Evolutionary conservation across 2,888 invertebrate species (phyloP).

Genomic region (Drosophila mimica): DNA sequence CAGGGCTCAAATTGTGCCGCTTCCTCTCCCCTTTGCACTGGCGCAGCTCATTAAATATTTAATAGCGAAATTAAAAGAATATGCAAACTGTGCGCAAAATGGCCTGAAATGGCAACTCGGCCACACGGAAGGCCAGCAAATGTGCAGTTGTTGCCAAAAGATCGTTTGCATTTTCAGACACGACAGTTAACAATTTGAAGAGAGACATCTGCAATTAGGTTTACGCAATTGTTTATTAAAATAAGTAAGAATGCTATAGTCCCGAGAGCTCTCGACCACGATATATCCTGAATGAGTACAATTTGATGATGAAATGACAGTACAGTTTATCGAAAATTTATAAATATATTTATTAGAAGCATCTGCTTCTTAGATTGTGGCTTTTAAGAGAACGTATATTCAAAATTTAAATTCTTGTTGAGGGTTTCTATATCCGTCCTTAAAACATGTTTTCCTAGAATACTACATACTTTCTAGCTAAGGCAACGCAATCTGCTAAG

Average conservation of each 20-base stretch:
- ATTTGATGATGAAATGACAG: not conserved
- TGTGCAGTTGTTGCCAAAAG: constrained; percentile 66
- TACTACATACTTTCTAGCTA: not conserved
- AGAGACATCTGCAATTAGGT: constrained; percentile 55
- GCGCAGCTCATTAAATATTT: constrained; percentile 77
- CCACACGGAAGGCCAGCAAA: constrained; percentile 36
- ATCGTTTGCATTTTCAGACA: constrained; percentile 11
- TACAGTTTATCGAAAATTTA: not conserved
- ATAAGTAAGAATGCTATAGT: not conserved
- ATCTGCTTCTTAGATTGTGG: not conserved
- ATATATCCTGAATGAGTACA: not conserved
- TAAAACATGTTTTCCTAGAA: not conserved
- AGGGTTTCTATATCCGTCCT: not conserved
- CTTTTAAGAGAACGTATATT: too few relatives aligned
- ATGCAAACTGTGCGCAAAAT: constrained; percentile 69
- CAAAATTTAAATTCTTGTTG: not conserved
- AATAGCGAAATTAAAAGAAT: constrained; percentile 79
- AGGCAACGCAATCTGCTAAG: not conserved
- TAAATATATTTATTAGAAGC: not conserved
- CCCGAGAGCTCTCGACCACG: not conserved
- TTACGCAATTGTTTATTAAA: constrained; percentile 68
- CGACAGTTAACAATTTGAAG: constrained; percentile 30
- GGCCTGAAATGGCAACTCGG: constrained; percentile 28
- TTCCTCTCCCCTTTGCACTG: constrained; percentile 26
- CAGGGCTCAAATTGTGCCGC: constrained; percentile 45